Conservation (phyloP, 2,797 vertebrate species). For the Hafferia zeledoni region DNA sequence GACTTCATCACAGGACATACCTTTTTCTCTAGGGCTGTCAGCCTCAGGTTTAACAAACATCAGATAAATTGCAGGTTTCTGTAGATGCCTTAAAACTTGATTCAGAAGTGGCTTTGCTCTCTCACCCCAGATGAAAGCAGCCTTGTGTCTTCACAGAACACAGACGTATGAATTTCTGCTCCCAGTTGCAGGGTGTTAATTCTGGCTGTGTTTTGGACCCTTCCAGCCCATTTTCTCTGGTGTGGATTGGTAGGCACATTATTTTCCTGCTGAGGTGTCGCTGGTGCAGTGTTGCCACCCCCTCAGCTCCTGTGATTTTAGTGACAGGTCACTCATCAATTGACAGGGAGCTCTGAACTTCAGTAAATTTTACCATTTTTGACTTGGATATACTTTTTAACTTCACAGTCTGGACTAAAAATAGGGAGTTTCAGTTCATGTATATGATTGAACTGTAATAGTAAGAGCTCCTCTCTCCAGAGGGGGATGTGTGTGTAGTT, state of each 20-base stretch:
- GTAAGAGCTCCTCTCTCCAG: not conserved
- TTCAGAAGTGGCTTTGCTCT: not conserved
- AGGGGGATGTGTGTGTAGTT: rapidly evolving
- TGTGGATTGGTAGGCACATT: not conserved
- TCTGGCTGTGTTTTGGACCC: not conserved
- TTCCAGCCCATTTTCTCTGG: not conserved
- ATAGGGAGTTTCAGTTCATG: not conserved
- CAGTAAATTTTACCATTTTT: not conserved
- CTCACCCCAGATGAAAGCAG: not conserved
- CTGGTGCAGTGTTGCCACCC: not conserved
- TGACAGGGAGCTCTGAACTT: not conserved
- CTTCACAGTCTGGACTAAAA: not conserved
- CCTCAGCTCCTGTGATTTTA: not conserved
- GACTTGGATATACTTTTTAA: not conserved
- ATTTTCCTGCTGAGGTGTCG: not conserved
- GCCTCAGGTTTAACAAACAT: not conserved
- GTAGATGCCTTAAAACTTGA: not conserved
- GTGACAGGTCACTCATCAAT: not conserved
- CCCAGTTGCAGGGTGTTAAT: not conserved
- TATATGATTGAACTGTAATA: not conserved
- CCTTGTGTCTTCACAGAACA: not conserved
- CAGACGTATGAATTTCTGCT: not conserved
- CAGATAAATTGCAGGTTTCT: not conserved
- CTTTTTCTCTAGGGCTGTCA: not conserved
- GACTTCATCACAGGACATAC: not conserved